A percentile compares a stretch with the other conserved stretches of the same genome.
Evolutionary conservation across 2,888 invertebrate genomes (phyloP).

Genomic region (Cryptocephalus primarius): DNA sequence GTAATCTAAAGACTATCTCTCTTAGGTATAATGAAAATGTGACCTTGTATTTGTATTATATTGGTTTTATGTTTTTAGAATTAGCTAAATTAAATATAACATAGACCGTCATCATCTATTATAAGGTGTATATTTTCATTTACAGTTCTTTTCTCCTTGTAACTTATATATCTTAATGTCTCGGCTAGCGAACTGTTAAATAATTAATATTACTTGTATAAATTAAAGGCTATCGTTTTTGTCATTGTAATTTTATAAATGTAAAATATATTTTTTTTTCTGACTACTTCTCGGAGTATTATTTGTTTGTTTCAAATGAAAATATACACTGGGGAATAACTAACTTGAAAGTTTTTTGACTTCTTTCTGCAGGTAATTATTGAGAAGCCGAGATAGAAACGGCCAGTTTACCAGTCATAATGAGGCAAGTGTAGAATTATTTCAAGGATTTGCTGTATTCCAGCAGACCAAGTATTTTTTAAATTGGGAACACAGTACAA

Average conservation of each 20-base stretch:
- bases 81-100: constrained; percentile 35
- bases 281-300: constrained; percentile 1
- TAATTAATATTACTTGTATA: constrained; percentile 11
- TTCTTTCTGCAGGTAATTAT: no score
- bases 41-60: constrained; percentile 38
- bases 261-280: constrained; percentile 15
- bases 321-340: background rate
- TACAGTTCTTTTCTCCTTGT: constrained; percentile 16
- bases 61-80: constrained; percentile 39
- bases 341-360: background rate
- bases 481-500: no score
- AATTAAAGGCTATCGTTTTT: constrained; percentile 12
- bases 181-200: constrained; percentile 9
- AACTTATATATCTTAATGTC: constrained; percentile 11
- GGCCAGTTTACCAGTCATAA: no score
- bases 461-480: no score
- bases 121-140: constrained; percentile 25
- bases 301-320: background rate
- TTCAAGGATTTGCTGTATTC: no score
- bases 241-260: constrained; percentile 15
- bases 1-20: constrained; percentile 31
- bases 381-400: no score
- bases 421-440: no score
- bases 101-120: constrained; percentile 31
- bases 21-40: constrained; percentile 29